These are phyloP conservation scores for Otocyon megalotis DNA, from an alignment of 2,113 vertebrate genomes.

Conservation along the genomic window DNA sequence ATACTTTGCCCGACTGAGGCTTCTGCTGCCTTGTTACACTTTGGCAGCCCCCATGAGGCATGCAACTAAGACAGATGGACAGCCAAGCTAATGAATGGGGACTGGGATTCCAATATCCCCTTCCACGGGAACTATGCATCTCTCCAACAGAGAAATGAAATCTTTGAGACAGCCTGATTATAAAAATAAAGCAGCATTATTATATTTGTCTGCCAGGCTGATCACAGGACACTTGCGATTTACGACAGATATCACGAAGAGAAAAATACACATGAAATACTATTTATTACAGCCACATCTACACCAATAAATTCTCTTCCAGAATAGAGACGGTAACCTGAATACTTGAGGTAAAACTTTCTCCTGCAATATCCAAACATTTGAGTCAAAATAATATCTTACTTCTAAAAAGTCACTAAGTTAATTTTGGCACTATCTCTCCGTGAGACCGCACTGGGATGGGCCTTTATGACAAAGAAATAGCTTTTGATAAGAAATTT, in stretches of 20 bases:
- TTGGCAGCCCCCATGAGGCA: slow-evolving; percentile 28
- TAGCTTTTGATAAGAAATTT: slow-evolving; percentile 41
- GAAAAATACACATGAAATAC: slow-evolving; percentile 67
- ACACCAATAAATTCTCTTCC: slow-evolving; percentile 17
- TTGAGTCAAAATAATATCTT: slow-evolving; percentile 61
- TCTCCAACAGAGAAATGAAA: slow-evolving; percentile 71
- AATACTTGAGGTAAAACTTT: slow-evolving; percentile 45
- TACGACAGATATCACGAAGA: slow-evolving; percentile 64
- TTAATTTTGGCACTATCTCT: slow-evolving; percentile 58
- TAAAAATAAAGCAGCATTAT: slow-evolving; percentile 74
- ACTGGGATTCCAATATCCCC: slow-evolving; percentile 42
- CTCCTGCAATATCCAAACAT: slow-evolving; percentile 42
- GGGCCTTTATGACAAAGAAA: neutral
- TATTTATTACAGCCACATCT: slow-evolving; percentile 49
- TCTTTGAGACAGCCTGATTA: slow-evolving; percentile 73
- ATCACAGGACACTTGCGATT: slow-evolving; percentile 67
- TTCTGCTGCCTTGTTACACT: slow-evolving; percentile 23
- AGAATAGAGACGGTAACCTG: neutral
- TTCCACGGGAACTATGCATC: slow-evolving; percentile 36
- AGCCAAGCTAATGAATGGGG: slow-evolving; percentile 55
- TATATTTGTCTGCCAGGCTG: slow-evolving; percentile 71
- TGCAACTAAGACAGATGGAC: slow-evolving; percentile 62
- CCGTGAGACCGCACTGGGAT: neutral
- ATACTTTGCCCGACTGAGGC: slow-evolving; percentile 24
- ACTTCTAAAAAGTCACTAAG: slow-evolving; percentile 46